Base-by-base conservation (phyloP, 2,888 invertebrate species). In the Cantharis flavilabris region DNA sequence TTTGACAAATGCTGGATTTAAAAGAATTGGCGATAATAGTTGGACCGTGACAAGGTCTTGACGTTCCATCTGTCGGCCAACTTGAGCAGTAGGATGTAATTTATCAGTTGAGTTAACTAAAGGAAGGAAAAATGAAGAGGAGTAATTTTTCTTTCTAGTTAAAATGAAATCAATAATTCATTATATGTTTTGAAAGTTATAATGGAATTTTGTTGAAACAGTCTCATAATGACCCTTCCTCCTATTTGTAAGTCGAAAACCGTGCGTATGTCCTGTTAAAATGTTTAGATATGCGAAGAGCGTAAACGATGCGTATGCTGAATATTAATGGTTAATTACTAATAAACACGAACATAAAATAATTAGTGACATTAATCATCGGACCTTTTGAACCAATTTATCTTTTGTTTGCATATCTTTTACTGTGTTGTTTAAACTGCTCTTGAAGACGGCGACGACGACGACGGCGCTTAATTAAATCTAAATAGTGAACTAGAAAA, bases 311-410 rank as follows among this genome's bases (percentile, higher is more conserved):
- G 76, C 72, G 75, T 80, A 79, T 76, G 79, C 76, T 75, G 81
- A 80, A 81, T 81, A 80, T 80, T 80, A 81, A 81, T 78, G 80
- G 78, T 80, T 80, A 81, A 81, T 81, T 81, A 80, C 80, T 76
- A 77, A 79, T 80, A 77, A 78, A 78, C 81, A 81, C 77, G 80
- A 77, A 78, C 76, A 76, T 81, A 76, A 73, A 80, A 81, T 79
- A 79, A 80, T 80, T 76, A 79, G 70, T 75, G 76, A 76, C 72
- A 79, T 80, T 76, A 73, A 80, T 77, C 79, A 81, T 77, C 76
- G 71, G 64, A 75, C 75, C 14, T 74, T 71, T 65, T 49, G 26
- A 20, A 18, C 65, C 26, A 67, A 67, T 67, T 67, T 67, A 67
- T 67, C 67, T 30, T 65, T 65, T 30, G 18, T 67, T 49, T 69